Evolutionary conservation across 1,140 invertebrate genomes (phyloP).

Genomic region (Drosophila carrolli): DNA sequence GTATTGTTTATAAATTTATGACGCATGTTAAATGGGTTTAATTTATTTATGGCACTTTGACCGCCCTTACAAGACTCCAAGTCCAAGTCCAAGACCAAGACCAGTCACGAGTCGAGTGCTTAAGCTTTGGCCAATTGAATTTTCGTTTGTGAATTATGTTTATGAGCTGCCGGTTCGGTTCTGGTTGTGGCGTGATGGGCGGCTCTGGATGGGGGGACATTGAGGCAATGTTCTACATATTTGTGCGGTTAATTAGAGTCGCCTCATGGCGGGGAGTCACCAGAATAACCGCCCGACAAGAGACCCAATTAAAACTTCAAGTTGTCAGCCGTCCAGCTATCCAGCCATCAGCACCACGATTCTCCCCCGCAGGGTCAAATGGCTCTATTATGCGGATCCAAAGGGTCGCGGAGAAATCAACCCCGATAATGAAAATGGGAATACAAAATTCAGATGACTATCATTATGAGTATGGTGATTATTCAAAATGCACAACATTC

Average conservation of each 20-base stretch:
- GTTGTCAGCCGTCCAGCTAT: constrained; percentile 55
- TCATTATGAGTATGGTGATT: constrained; percentile 48
- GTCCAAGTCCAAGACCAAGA: constrained; percentile 35
- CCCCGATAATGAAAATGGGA: constrained; percentile 32
- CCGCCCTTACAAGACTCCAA: constrained; percentile 21
- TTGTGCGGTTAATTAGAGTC: constrained; percentile 64
- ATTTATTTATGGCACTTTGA: constrained; percentile 79
- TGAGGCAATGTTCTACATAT: constrained; percentile 46
- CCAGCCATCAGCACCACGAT: constrained; percentile 53
- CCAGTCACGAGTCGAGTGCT: constrained; percentile 30
- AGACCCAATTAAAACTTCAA: constrained; percentile 66
- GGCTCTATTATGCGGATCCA: constrained; percentile 58
- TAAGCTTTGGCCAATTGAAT: constrained; percentile 71
- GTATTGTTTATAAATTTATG: constrained; percentile 82
- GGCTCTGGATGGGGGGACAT: not conserved
- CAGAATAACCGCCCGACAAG: constrained; percentile 25
- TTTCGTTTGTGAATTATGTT: constrained; percentile 73
- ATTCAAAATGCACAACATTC: constrained; percentile 53
- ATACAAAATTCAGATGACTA: constrained; percentile 41
- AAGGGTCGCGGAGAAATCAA: constrained; percentile 13
- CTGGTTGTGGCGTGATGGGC: constrained; percentile 22
- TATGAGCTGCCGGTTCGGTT: constrained; percentile 47
- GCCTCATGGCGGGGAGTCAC: constrained; percentile 31
- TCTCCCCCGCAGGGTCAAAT: constrained; percentile 60
- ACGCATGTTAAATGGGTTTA: constrained; percentile 81